Evolutionary conservation across 23 tunicate species (phyloP), one percentile per base, ranked within the genome.

Genomic region (Ascidia mentula): DNA sequence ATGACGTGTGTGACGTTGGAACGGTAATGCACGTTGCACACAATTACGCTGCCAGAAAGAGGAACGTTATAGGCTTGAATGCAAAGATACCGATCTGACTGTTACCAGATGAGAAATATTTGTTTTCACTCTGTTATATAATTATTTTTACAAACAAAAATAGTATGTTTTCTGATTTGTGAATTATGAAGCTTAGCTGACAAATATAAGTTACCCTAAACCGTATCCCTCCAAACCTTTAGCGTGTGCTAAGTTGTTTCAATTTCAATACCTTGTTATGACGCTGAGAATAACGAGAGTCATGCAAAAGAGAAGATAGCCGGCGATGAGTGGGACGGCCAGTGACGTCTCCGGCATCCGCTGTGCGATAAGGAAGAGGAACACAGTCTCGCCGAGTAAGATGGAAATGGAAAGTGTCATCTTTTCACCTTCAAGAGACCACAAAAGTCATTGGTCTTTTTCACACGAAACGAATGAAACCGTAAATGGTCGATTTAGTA

Each of bases 261-360:
- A 42, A 15, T 15, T 42, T 15, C 15, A 42, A 59, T 40, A 93
- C 98, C 98, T 93, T 84, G 79, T 59, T 73, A 93, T 75, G 31
- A 93, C 98, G 71, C 85, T 83, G 36, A 83, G 46, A 53, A 88
- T 89, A 69, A 96, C 99, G 45, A 96, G 83, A 30, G 82, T 40
- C 97, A 96, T 96, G 18, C 87, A 79, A 59, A 96, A 96, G 15
- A 96, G 88, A 32, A 96, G 83, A 75, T 85, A 96, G 28, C 88
- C 87, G n/a, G 94, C 99, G 53, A 96, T 91, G 34, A 96, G 85
- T 12, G 99, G 99, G 72, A 96, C 87, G 36, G 99, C 91, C 38
- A 96, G 59, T 9, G 99, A 96, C 26, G 99, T 96, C 84, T 91
- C 99, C 40, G 99, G 99, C 95, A 89, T 91, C 35, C 96, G 46